Base-by-base conservation (phyloP, 1,140 invertebrate genomes). In the Plutomurus gul region DNA sequence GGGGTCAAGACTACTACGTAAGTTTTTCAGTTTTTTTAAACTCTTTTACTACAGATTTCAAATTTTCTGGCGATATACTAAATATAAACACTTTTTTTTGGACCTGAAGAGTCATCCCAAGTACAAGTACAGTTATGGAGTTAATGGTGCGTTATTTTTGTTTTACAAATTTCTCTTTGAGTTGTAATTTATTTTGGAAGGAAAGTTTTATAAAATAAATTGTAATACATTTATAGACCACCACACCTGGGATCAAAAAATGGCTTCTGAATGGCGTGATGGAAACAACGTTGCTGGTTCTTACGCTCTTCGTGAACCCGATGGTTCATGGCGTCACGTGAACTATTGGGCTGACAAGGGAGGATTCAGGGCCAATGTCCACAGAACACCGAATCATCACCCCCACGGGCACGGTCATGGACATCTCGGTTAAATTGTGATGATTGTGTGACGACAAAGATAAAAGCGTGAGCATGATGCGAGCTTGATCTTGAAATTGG, bases 351-450 rank as follows among this genome's bases (percentile, higher is more conserved):
- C 36, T 77, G 56, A 77, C 43, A 70, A 43, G 22, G 56, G 36
- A 51, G 77, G 79, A 51, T 80, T 80, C 65, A 37, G 65, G 25
- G 79, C 79, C 11, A 71, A 80, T 46, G 79, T 80, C 18, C 74
- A 80, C 75, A 8, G 79, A 18, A 51, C 79, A n/a, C 74, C 43
- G 0, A 72, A 77, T 33, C 56, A 80, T 27, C 79, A 80, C 46
- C 78, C 78, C 4, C 56, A 77, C 22, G 76, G 65, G 43, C 60
- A 71, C 22, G 39, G 39, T 11, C 33, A 39, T 27, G 77, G 77
- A 27, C 18, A 70, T 20, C 40, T 40, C 10, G 39, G 39, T 72
- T 72, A 16, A 40, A 65, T 16, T 11, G 18, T 11, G 18, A 25
- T 18, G 6, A 22, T 36, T 70, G 60, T 27, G 25, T 40, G 16